Evolutionary conservation across 2,888 invertebrate genomes (phyloP).

Genomic region (Campopleginae sp.): DNA sequence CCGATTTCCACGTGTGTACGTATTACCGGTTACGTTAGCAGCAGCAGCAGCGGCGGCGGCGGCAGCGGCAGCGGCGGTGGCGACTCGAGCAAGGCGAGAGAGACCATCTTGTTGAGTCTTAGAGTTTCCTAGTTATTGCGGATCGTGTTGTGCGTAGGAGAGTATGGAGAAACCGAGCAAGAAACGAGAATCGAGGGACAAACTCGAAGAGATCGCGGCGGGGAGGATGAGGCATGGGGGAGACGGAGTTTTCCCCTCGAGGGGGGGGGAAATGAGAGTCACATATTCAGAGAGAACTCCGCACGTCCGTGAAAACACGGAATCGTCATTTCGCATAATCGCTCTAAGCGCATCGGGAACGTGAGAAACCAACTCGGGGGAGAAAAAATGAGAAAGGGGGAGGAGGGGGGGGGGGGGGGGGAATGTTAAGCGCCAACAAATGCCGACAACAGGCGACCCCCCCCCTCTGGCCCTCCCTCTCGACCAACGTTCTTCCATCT

Average conservation of each 20-base stretch:
- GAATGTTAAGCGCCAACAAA: no score
- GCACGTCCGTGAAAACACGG: slow-evolving; percentile 71
- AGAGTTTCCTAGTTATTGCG: slow-evolving; percentile 41
- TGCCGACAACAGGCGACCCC: no score
- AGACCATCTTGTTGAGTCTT: not conserved
- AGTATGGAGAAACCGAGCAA: not conserved
- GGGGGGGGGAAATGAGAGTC: slow-evolving; percentile 2
- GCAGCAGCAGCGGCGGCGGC: no score
- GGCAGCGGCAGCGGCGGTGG: no score
- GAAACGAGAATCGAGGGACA: slow-evolving; percentile 16
- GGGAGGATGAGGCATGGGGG: not conserved
- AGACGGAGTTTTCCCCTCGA: not conserved
- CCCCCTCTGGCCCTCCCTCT: no score
- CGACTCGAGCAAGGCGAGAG: not conserved
- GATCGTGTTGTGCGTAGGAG: slow-evolving; percentile 8
- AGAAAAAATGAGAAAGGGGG: not conserved
- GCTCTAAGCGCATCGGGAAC: slow-evolving; percentile 62
- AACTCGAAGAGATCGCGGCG: not conserved
- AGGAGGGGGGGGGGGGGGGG: no score
- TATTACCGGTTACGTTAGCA: slow-evolving; percentile 3
- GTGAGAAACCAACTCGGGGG: slow-evolving; percentile 67
- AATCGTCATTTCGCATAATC: slow-evolving; percentile 72
- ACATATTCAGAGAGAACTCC: slow-evolving; percentile 46
- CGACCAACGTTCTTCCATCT: slow-evolving; percentile 33
- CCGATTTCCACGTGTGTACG: slow-evolving; percentile 7